These are phyloP conservation scores for Neelides sp. DNA, from an alignment of 1,140 invertebrate species.

Conservation along the genomic window DNA sequence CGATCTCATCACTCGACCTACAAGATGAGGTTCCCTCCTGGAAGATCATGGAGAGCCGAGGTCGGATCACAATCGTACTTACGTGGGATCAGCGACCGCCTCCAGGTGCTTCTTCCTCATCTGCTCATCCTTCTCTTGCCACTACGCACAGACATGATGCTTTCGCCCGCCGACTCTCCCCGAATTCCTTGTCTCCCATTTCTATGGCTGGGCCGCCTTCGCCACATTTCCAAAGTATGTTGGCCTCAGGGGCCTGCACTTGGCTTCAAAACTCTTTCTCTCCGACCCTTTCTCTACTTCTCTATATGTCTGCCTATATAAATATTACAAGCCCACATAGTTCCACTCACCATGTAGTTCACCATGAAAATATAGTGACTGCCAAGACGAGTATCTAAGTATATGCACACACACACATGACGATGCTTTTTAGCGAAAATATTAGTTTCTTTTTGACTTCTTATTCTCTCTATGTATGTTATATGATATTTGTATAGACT, in stretches of 20 bases:
- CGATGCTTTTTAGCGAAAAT: no score
- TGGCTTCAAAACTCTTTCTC: no score
- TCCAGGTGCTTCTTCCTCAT: slow-evolving; percentile 41
- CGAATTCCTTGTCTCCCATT: slow-evolving; percentile 20
- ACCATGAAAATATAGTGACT: no score
- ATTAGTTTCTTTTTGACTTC: no score
- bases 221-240: slow-evolving; percentile 17
- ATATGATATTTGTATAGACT: no score
- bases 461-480: no score
- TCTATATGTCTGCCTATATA: no score
- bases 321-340: no score
- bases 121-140: slow-evolving; percentile 19
- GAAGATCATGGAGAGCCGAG: slow-evolving; percentile 94
- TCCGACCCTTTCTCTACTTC: not conserved
- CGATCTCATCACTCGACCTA: slow-evolving; percentile 79
- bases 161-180: slow-evolving; percentile 26
- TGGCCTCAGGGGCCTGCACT: no score
- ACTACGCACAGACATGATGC: slow-evolving; percentile 23
- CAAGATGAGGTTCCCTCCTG: slow-evolving; percentile 83
- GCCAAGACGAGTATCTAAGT: no score
- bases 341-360: no score
- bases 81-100: slow-evolving; percentile 61
- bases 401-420: no score
- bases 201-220: slow-evolving; percentile 34
- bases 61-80: slow-evolving; percentile 79